phyloP scores from a whole-genome alignment of 2,113 vertebrate species.

The Apeltes quadracus region DNA sequence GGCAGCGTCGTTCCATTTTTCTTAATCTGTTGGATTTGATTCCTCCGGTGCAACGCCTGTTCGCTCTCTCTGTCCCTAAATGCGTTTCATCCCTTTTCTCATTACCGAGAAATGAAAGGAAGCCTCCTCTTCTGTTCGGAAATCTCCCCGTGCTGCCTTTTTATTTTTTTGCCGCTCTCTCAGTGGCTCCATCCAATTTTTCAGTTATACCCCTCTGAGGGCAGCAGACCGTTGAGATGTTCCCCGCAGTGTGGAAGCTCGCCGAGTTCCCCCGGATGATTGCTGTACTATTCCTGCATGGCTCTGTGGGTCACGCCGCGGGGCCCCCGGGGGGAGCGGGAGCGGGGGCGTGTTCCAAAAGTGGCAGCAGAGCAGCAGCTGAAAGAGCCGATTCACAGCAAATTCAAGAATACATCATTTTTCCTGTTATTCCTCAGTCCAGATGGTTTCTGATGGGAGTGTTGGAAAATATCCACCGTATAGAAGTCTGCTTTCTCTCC shows the following conservation, averaged over 20 bases:
- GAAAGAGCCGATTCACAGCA: not conserved
- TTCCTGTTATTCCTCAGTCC: too few relatives aligned
- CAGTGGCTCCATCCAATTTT: slow-evolving; percentile 29
- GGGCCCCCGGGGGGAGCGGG: not conserved
- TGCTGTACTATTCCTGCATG: slow-evolving; percentile 11
- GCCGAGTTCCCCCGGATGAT: slow-evolving; percentile 22
- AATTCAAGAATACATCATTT: too few relatives aligned
- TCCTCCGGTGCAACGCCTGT: slow-evolving; percentile 20
- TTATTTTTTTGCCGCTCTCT: slow-evolving; percentile 36
- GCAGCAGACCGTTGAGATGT: slow-evolving; percentile 19
- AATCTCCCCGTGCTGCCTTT: slow-evolving; percentile 37
- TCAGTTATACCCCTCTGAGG: slow-evolving; percentile 29
- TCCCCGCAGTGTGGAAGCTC: slow-evolving; percentile 14
- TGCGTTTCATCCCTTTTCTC: slow-evolving; percentile 52
- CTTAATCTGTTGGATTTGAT: slow-evolving; percentile 22
- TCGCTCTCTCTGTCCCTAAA: slow-evolving; percentile 16
- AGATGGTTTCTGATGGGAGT: too few relatives aligned
- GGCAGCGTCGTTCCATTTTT: not conserved
- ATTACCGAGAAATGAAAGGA: slow-evolving; percentile 58
- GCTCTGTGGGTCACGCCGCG: slow-evolving; percentile 1
- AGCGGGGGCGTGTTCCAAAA: not conserved
- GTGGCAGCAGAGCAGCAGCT: rapidly evolving
- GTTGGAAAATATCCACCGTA: too few relatives aligned
- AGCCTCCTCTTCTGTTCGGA: slow-evolving; percentile 30
- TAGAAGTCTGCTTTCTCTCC: too few relatives aligned